Conservation (phyloP, 2,888 invertebrate genomes). For the Pachycephus smyrnensis region DNA sequence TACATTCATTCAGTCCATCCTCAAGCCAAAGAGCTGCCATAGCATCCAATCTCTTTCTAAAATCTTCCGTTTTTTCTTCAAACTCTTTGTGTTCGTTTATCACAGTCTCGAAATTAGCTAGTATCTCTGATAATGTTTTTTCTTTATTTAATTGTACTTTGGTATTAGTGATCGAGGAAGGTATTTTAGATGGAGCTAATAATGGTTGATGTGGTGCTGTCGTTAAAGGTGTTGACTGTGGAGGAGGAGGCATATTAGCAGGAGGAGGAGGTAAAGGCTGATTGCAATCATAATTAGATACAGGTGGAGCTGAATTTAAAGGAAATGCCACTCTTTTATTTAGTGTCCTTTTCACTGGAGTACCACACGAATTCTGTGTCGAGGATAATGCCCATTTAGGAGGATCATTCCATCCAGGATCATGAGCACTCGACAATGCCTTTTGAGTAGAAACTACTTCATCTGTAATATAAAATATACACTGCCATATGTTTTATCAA, state of each 20-base stretch:
- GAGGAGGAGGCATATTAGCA: constrained; percentile 43
- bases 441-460: constrained; percentile 53
- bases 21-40: constrained; percentile 73
- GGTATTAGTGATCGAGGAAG: constrained; percentile 9
- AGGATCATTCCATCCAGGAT: constrained; percentile 64
- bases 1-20: constrained; percentile 69
- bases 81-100: constrained; percentile 39
- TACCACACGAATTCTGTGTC: constrained; percentile 19
- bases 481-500: not conserved
- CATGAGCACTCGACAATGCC: constrained; percentile 49
- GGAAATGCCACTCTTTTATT: constrained; percentile 64
- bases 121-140: constrained; percentile 38
- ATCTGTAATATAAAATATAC: constrained; percentile 26
- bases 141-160: constrained; percentile 40
- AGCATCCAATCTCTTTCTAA: constrained; percentile 69
- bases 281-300: constrained; percentile 16
- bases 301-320: constrained; percentile 39
- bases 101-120: constrained; percentile 45
- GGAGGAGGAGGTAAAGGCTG: constrained; percentile 21
- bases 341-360: constrained; percentile 54
- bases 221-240: constrained; percentile 33
- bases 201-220: constrained; percentile 50
- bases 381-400: constrained; percentile 55
- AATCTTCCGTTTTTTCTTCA: constrained; percentile 64
- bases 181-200: constrained; percentile 31